Base-by-base conservation (phyloP, 2,888 invertebrate genomes). In the Physocephala rufipes region DNA sequence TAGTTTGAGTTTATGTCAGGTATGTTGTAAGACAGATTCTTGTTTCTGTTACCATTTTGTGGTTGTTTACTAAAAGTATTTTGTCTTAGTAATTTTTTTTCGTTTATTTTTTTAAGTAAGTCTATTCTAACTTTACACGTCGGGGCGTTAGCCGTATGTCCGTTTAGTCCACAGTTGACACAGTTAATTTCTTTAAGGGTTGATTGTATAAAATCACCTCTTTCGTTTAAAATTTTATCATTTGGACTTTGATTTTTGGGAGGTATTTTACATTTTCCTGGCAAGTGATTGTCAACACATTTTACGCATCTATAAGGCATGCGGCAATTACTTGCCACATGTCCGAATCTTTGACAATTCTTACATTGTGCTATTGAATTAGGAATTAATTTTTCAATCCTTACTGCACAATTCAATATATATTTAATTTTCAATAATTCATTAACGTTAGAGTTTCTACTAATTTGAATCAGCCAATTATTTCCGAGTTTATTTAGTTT, bases 331-430 rank as follows among this genome's bases (percentile, higher is more conserved):
- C 47, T 36, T 16, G 49, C 62, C 13, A 28, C 28, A 21, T 59
- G 47, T n/a, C 58, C 9, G 26, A 16, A 65, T 7, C 58, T 16
- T 15, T 66, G 70, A 16, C 61, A 70, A 16, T 70, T 70, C 51
- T 49, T 65, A n/a, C 49, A 65, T 43, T 70, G 70, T 9, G 47
- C 4, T 5, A 49, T 58, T 12, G 7, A 13, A 1, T 12, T 9
- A 2, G n/a, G 9, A 43, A n/a, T 64, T 24, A 70, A 43, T 24
- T 51, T 62, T 62, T 69, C 53, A 30, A 64, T 55, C 36, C 19
- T 63, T 28, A 62, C 43, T 19, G 12, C 12, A 36, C 62, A 26
- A 1, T 59, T 59, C 2, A 58, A 21, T 3, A 58, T 13, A 2
- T 58, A 58, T 26, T 26, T 58, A 26, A 58, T 21, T 15, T 21